A percentile compares a stretch with the other conserved stretches of the same genome.
Conservation (phyloP, 2,797 vertebrate species). For the Leuciscus waleckii region DNA sequence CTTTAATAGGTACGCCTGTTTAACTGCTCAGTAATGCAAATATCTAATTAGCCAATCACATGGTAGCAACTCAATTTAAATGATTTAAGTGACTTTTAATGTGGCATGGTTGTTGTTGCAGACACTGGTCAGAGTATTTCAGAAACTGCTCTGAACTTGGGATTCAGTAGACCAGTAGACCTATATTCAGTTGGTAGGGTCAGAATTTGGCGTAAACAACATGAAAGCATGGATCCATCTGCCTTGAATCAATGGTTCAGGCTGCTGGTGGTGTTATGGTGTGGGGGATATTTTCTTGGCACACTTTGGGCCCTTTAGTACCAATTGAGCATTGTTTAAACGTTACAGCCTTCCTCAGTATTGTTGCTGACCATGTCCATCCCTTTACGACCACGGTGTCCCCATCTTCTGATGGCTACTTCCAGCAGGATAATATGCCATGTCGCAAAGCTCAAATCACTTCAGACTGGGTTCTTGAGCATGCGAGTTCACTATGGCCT, state of each 20-base stretch:
- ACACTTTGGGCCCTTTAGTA: background rate
- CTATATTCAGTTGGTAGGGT: constrained; percentile 42
- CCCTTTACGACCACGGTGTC: constrained; percentile 51
- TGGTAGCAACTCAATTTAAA: background rate
- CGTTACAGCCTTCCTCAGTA: background rate
- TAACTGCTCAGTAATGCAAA: background rate
- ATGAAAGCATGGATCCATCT: constrained; percentile 56
- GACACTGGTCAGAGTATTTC: background rate
- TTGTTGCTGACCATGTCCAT: constrained; percentile 32
- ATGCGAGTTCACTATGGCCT: background rate
- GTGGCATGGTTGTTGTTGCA: background rate
- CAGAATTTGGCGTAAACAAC: constrained; percentile 58
- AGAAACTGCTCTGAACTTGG: background rate
- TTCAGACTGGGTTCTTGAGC: background rate
- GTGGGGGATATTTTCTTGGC: background rate
- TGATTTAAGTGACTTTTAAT: background rate
- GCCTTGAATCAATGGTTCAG: constrained; percentile 37
- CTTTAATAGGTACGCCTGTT: background rate
- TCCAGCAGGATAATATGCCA: constrained; percentile 59
- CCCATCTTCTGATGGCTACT: constrained; percentile 54
- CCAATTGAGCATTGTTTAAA: background rate
- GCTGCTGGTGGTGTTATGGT: background rate
- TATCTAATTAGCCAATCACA: background rate
- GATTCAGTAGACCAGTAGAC: background rate
- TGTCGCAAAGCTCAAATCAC: constrained; percentile 2